Conservation (phyloP, 2,888 invertebrate genomes). For the Mesopsocus fuscifrons region DNA sequence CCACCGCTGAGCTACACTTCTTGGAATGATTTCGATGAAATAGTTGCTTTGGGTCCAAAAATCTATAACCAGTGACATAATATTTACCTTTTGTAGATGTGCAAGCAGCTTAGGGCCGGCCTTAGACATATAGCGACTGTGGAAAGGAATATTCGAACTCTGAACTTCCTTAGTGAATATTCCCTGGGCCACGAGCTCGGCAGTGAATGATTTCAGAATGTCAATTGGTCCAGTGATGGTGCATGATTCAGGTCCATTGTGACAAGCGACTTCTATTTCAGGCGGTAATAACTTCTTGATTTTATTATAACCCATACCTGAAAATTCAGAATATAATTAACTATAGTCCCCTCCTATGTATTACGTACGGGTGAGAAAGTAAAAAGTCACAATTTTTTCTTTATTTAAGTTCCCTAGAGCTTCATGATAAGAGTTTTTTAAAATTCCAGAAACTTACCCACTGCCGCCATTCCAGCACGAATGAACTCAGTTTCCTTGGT, state of each 20-base stretch:
- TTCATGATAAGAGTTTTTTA: too few relatives aligned
- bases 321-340: conserved; percentile 12
- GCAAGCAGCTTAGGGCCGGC: conserved; percentile 47
- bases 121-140: conserved; percentile 60
- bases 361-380: too few relatives aligned
- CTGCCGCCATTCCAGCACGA: conserved; percentile 72
- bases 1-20: too few relatives aligned
- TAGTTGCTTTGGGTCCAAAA: too few relatives aligned
- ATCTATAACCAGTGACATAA: conserved; percentile 5
- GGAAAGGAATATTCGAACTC: conserved; percentile 77
- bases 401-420: background rate
- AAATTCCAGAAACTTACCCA: conserved; percentile 49
- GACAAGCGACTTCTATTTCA: conserved; percentile 70
- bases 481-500: conserved; percentile 49
- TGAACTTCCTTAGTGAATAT: conserved; percentile 69
- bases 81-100: conserved; percentile 34
- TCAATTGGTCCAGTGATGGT: conserved; percentile 79
- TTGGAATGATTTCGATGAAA: too few relatives aligned
- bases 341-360: conserved; percentile 1
- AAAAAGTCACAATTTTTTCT: background rate
- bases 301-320: conserved; percentile 25
- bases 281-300: conserved; percentile 45
- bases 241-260: conserved; percentile 66
- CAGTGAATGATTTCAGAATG: conserved; percentile 43
- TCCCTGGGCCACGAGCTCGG: conserved; percentile 40